These are phyloP conservation scores for Drosophila murphyi DNA, from an alignment of 1,140 invertebrate species.

Conservation along the genomic window DNA sequence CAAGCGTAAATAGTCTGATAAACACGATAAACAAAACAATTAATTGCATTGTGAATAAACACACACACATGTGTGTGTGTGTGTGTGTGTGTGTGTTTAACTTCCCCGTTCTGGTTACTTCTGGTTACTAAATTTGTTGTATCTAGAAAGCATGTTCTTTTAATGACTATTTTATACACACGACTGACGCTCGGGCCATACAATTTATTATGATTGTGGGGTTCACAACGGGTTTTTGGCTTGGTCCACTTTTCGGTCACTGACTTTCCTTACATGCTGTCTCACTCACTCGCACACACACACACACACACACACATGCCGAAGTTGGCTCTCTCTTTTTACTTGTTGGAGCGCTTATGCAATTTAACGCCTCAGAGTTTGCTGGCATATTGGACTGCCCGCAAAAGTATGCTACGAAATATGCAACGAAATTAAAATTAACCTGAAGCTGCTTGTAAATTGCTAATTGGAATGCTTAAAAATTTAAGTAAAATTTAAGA, in stretches of 20 bases:
- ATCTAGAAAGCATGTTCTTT: constrained; percentile 50
- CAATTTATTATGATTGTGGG: constrained; percentile 74
- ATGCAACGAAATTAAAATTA: constrained; percentile 39
- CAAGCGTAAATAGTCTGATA: constrained; percentile 76
- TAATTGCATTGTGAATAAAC: constrained; percentile 70
- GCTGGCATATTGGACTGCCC: constrained; percentile 12
- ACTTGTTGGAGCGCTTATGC: constrained; percentile 16
- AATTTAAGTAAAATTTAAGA: too few relatives aligned
- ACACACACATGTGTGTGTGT: neutral
- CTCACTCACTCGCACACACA: too few relatives aligned
- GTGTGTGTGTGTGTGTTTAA: constrained; percentile 3
- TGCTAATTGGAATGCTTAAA: too few relatives aligned
- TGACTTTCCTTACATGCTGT: constrained; percentile 28
- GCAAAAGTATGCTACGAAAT: constrained; percentile 47
- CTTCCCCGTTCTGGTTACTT: too few relatives aligned
- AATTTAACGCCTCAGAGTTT: constrained; percentile 24
- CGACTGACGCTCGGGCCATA: constrained; percentile 66
- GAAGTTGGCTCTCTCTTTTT: neutral
- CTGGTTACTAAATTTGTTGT: neutral
- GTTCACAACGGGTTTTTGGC: constrained; percentile 10
- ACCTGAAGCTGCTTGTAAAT: neutral
- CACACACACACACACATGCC: too few relatives aligned
- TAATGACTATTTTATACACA: constrained; percentile 82
- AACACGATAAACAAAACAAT: constrained; percentile 81
- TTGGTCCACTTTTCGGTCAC: constrained; percentile 47